Conservation (phyloP, 2,888 invertebrate species). For the Dioctria rufipes region DNA sequence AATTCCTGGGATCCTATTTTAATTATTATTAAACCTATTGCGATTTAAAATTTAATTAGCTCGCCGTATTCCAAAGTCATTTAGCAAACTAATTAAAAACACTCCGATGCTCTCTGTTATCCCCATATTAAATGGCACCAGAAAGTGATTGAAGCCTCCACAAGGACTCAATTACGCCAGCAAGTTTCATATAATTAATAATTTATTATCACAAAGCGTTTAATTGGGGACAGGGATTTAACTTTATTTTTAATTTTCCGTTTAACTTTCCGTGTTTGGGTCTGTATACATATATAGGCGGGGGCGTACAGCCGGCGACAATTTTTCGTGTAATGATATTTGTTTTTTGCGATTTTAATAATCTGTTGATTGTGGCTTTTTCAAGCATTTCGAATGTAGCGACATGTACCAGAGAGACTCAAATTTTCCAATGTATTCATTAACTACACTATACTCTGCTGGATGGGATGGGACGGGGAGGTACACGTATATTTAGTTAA, state of each 20-base stretch:
- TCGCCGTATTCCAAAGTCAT: conserved; percentile 56
- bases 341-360: conserved; percentile 44
- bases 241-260: conserved; percentile 54
- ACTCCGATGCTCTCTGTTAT: conserved; percentile 41
- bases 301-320: conserved; percentile 37
- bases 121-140: conserved; percentile 38
- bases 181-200: conserved; percentile 62
- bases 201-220: conserved; percentile 62
- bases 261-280: conserved; percentile 21
- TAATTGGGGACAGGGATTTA: conserved; percentile 62
- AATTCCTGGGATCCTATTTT: conserved; percentile 42
- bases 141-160: conserved; percentile 60
- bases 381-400: background rate
- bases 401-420: background rate
- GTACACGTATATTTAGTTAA: background rate
- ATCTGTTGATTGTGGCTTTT: conserved; percentile 29
- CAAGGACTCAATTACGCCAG: conserved; percentile 61
- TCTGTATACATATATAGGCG: conserved; percentile 43
- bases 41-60: conserved; percentile 58
- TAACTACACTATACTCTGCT: background rate
- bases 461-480: too few species aligned
- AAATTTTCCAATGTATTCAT: background rate
- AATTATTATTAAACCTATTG: conserved; percentile 58
- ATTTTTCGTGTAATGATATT: conserved; percentile 38
- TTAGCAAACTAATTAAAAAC: conserved; percentile 57